Conservation (phyloP, 2,888 invertebrate species). For the Luperina nickerlii region DNA sequence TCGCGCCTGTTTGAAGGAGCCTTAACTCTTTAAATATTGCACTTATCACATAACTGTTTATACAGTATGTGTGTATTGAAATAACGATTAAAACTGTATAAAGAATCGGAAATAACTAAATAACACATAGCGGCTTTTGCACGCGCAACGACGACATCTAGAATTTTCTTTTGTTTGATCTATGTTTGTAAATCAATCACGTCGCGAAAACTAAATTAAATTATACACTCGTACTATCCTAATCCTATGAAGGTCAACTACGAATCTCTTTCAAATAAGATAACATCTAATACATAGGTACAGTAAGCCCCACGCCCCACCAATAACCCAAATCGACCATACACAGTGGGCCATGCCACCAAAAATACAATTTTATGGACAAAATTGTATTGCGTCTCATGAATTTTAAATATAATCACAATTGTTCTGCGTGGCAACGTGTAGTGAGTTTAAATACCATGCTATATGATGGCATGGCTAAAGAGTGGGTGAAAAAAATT, state of each 20-base stretch:
- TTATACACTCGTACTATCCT: not conserved
- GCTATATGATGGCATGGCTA: conserved; percentile 66
- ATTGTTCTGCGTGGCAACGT: conserved; percentile 78
- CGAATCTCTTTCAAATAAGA: not conserved
- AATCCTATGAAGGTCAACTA: conserved; percentile 5
- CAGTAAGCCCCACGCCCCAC: conserved; percentile 6
- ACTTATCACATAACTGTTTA: too few relatives aligned
- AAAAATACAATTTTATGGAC: conserved; percentile 72
- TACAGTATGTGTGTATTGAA: too few relatives aligned
- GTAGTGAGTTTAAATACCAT: conserved; percentile 75
- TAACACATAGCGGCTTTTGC: too few relatives aligned
- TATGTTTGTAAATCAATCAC: not conserved
- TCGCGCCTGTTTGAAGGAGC: too few relatives aligned
- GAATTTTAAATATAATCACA: conserved; percentile 84
- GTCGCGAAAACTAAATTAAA: not conserved
- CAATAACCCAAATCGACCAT: conserved; percentile 54
- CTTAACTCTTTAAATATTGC: too few relatives aligned
- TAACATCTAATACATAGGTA: conserved; percentile 17
- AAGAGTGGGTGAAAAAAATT: conserved; percentile 67
- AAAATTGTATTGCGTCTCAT: conserved; percentile 75
- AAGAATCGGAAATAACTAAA: too few relatives aligned
- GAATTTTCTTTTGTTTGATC: not conserved
- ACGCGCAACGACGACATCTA: too few relatives aligned
- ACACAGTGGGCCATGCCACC: conserved; percentile 59
- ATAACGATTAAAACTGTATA: too few relatives aligned